A percentile compares a stretch with the other conserved stretches of the same genome.
Conservation (phyloP, 2,888 invertebrate species). For the Hecatera dysodea region DNA sequence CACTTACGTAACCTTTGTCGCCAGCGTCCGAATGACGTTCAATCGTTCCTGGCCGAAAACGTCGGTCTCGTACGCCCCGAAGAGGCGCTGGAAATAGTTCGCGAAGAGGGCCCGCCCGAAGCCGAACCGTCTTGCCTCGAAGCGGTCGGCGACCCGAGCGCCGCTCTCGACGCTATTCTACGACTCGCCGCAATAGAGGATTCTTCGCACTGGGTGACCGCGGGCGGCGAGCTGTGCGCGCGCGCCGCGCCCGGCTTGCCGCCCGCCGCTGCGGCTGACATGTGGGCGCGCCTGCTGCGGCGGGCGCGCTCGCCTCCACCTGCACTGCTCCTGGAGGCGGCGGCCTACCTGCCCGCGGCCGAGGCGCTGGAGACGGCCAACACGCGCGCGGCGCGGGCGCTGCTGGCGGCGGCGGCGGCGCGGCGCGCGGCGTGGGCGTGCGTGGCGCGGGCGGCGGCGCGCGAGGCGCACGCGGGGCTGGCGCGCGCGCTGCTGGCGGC, state of each 20-base stretch:
- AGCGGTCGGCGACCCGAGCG: conserved; percentile 82
- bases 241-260: conserved; percentile 78
- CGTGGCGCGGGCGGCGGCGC: conserved; percentile 70
- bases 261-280: conserved; percentile 69
- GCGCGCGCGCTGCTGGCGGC: conserved; percentile 78
- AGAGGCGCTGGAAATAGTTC: conserved; percentile 80
- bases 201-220: conserved; percentile 67
- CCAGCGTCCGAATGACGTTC: conserved; percentile 73
- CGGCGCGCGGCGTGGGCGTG: conserved; percentile 73
- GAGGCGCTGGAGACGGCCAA: conserved; percentile 66
- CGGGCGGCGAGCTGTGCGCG: conserved; percentile 79
- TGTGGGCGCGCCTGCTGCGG: conserved; percentile 79
- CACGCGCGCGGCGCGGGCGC: conserved; percentile 77
- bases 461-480: conserved; percentile 74
- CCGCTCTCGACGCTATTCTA: conserved; percentile 80
- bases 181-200: conserved; percentile 67
- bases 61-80: conserved; percentile 83
- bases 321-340: conserved; percentile 73
- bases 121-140: conserved; percentile 85
- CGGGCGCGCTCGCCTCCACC: conserved; percentile 76
- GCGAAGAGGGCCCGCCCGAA: conserved; percentile 74
- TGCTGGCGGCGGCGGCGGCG: conserved; percentile 72
- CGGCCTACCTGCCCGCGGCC: conserved; percentile 76
- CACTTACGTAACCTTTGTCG: conserved; percentile 80
- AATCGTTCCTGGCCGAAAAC: conserved; percentile 76